Percentiles rank a stretch among this genome's conserved stretches.
Conservation (phyloP, 1,140 invertebrate species). For the Bicyclus anynana region DNA sequence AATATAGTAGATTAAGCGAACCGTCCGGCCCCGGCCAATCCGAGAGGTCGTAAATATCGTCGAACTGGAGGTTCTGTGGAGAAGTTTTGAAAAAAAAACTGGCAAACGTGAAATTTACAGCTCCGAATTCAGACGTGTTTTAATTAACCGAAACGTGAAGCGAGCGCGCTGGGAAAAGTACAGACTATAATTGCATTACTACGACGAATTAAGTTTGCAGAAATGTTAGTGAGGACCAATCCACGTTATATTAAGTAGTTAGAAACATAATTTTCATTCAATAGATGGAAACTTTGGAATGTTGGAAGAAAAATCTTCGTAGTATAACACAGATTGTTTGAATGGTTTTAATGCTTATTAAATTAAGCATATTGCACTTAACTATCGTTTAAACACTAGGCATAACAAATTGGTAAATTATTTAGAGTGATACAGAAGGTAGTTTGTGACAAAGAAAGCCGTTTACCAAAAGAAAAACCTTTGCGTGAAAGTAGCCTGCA, state of each 20-base stretch:
- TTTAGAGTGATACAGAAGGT: no score
- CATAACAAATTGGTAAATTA: no score
- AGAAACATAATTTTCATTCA: not conserved
- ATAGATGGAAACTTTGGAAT: no score
- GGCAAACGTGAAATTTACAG: conserved; percentile 66
- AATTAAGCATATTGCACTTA: no score
- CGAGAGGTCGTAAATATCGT: conserved; percentile 72
- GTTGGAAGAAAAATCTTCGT: no score
- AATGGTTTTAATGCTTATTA: no score
- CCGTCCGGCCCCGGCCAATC: conserved; percentile 37
- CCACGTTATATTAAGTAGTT: not conserved
- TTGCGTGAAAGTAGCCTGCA: no score
- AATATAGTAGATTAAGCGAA: conserved; percentile 25
- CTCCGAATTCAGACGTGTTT: conserved; percentile 64
- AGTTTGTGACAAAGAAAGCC: no score
- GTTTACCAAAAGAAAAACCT: no score
- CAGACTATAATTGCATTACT: conserved; percentile 31
- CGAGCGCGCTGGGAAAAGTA: conserved; percentile 30
- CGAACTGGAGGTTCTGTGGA: conserved; percentile 67
- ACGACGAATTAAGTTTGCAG: conserved; percentile 19
- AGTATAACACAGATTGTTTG: no score
- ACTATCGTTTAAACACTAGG: no score
- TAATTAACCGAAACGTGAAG: conserved; percentile 60
- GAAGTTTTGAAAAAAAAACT: conserved; percentile 63
- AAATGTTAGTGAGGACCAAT: not conserved